Evolutionary conservation across 1,140 invertebrate genomes (phyloP).

Genomic region (Leptopilina clavipes): DNA sequence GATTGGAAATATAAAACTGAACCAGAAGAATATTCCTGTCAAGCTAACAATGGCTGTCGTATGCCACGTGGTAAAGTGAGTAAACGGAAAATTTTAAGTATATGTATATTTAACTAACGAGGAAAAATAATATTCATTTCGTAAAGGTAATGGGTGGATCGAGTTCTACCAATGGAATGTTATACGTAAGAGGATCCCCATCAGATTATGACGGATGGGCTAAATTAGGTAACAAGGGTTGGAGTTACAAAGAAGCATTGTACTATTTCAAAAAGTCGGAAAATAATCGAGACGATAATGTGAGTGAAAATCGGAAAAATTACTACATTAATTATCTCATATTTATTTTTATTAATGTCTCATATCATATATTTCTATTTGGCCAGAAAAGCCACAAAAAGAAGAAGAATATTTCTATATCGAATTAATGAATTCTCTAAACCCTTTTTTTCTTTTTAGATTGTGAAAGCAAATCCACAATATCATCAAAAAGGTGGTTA

Average conservation of each 20-base stretch:
- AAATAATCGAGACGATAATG: neutral
- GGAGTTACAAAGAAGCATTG: constrained; percentile 76
- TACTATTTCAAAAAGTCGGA: constrained; percentile 40
- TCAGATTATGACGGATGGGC: constrained; percentile 81
- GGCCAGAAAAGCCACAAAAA: no score
- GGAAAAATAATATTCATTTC: neutral
- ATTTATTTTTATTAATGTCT: no score
- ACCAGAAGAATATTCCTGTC: constrained; percentile 34
- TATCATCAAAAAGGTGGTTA: constrained; percentile 78
- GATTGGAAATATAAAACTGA: constrained; percentile 31
- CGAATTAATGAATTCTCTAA: neutral
- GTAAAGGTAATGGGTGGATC: constrained; percentile 75
- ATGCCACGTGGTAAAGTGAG: constrained; percentile 33
- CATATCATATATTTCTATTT: no score
- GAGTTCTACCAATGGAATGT: constrained; percentile 80
- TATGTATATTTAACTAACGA: neutral
- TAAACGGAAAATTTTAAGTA: neutral
- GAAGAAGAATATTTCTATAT: no score
- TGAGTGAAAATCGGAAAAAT: neutral
- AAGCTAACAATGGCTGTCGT: neutral
- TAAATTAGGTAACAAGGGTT: constrained; percentile 76
- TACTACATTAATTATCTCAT: no score
- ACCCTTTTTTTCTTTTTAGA: no score
- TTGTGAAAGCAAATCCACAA: constrained; percentile 63
- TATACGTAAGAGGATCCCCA: constrained; percentile 80